These are phyloP conservation scores for Lasioglossum zephyrum DNA, from an alignment of 2,888 invertebrate genomes.

Conservation along the genomic window DNA sequence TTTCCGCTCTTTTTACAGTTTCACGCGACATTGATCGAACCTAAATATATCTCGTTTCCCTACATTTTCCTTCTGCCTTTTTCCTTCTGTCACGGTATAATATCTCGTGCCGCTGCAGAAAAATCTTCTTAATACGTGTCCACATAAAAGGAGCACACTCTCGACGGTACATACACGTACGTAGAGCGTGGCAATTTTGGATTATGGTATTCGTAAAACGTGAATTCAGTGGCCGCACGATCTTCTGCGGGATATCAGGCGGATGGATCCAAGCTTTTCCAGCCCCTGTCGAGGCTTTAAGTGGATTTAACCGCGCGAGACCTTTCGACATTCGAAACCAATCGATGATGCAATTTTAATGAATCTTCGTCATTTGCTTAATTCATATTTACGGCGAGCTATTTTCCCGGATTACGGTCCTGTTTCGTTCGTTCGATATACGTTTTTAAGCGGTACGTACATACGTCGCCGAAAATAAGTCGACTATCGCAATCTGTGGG, in stretches of 20 bases:
- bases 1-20: slow-evolving; percentile 51
- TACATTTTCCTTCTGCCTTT: neutral
- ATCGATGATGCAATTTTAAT: slow-evolving; percentile 63
- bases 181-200: slow-evolving; percentile 24
- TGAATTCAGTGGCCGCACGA: slow-evolving; percentile 21
- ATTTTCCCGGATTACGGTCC: slow-evolving; percentile 38
- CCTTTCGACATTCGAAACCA: slow-evolving; percentile 53
- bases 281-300: slow-evolving; percentile 31
- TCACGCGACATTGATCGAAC: slow-evolving; percentile 66
- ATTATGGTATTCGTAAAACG: slow-evolving; percentile 30
- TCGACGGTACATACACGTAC: slow-evolving; percentile 3
- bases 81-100: neutral
- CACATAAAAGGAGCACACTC: slow-evolving; percentile 22
- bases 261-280: slow-evolving; percentile 27
- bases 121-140: slow-evolving; percentile 27
- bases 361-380: slow-evolving; percentile 58
- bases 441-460: slow-evolving; percentile 25
- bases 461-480: neutral
- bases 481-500: neutral
- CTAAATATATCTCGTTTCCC: slow-evolving; percentile 44
- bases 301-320: slow-evolving; percentile 50
- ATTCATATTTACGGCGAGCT: slow-evolving; percentile 56
- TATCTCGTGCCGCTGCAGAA: slow-evolving; percentile 10
- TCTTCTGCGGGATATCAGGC: slow-evolving; percentile 37
- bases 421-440: slow-evolving; percentile 25